Base-by-base conservation (phyloP, 1,140 invertebrate genomes). In the Heliothis virescens region DNA sequence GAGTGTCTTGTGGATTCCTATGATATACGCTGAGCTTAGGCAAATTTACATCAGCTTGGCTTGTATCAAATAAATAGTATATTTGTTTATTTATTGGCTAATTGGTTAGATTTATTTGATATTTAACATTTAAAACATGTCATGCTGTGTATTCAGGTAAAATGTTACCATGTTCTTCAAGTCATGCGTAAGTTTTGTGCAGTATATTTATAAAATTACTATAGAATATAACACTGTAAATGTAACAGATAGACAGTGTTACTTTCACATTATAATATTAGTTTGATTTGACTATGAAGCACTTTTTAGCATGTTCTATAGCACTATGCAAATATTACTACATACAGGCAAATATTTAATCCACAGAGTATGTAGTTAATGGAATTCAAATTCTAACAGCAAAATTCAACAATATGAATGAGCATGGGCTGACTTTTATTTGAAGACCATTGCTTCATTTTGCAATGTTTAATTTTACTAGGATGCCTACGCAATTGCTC, bases 1-100 rank as follows among this genome's bases (percentile, higher is more conserved):
- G 94, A 93, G 92, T 92, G 41, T 75, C 47, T 77, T 55, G 73
- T 72, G 41, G 55, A 12, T 16, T 53, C 29, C 71, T 63, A 16
- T 65, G 16, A 34, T 71, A 60, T 59, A 60, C 5, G 47, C 74
- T 63, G 48, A 13, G 60, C 34, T 78, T 69, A 55, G 3, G 48
- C 26, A 50, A n/a, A 18, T 47, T 57, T 11, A 63, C 29, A 11
- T 26, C 10, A 63, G 62, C 62, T 47, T 63, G 9, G 47, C 65
- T 21, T 12, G 52, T 50, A 21, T 26, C 15, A 63, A 34, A 63
- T 60, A 7, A 21, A 59, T 21, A 21, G 57, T 18, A 26, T 41
- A 59, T 59, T 26, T 29, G 11, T 60, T 60, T 1, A 29, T 41
- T 41, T 7, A 41, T 41, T 41, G n/a, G 21, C 10, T 11, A n/a